Evolutionary conservation across 2,888 invertebrate species (phyloP), one percentile per base, ranked within the genome.

Genomic region (Hartigia nigra): DNA sequence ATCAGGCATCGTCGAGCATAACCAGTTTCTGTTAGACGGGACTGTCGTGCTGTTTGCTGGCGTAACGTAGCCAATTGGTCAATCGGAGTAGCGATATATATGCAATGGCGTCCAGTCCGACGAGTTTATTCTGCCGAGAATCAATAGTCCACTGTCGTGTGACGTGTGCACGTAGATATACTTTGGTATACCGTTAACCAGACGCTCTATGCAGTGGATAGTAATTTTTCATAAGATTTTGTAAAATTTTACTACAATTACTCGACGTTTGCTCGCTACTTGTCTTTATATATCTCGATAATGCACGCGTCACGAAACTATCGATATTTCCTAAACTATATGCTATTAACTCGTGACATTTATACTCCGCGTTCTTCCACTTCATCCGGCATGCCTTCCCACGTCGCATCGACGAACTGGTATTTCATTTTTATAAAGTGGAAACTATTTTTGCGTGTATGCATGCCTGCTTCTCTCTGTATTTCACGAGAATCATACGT

Each of bases 61-160:
- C 80, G 82, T 82, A 82, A 82, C 83, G 80, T 81, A 81, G 83
- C 82, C 83, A 84, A 86, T 87, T 83, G 86, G 84, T 84, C 86
- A 84, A 86, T 86, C 79, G 72, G 72, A 72, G 72, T 72, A 12
- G 31, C 72, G 31, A 31, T 31, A 12, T 5, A 23, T 0, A 23
- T 2, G 72, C 72, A 72, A 31, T 14, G 31, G 31, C 31, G 72
- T 72, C 72, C 72, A 72, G 72, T 72, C 72, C 12, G 72, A 72
- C 72, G 72, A 72, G 72, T 72, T 32, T 72, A 31, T 72, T 72
- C 32, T 72, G 12, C 72, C 72, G 31, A 32, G 72, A 72, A 72
- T 72, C 72, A 32, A 72, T 72, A 31, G 72, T 4, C 31, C 72
- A 32, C 72, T 55, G 55, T 55, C 23, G 55, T 2, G 23, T 1